Conservation (phyloP, 2,797 vertebrate species). For the Pseudochirops cupreus region DNA sequence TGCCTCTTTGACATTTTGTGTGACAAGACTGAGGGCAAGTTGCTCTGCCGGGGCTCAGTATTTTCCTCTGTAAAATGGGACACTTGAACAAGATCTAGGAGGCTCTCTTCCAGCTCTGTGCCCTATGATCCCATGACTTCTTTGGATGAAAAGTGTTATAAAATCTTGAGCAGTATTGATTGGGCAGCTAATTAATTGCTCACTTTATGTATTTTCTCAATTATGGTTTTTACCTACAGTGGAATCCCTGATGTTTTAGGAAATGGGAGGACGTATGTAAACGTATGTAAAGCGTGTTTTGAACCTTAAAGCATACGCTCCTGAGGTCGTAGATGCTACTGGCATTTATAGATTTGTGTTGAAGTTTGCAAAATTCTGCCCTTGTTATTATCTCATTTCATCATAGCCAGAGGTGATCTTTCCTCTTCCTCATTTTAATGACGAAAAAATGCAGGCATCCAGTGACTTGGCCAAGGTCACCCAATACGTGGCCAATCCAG, state of each 20-base stretch:
- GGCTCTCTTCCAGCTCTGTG: neutral
- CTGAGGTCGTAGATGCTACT: neutral
- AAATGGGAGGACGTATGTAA: neutral
- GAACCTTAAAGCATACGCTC: neutral
- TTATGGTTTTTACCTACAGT: neutral
- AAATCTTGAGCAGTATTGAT: neutral
- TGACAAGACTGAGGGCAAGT: neutral
- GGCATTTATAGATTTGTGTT: neutral
- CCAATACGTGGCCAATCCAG: neutral
- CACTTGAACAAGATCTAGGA: neutral
- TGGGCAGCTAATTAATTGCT: neutral
- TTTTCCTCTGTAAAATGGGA: neutral
- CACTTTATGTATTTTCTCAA: neutral
- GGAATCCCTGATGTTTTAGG: neutral
- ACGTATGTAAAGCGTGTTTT: neutral
- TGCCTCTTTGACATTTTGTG: neutral
- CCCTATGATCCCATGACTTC: neutral
- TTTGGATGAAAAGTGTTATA: neutral
- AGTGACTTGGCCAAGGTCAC: neutral
- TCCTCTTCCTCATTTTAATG: neutral
- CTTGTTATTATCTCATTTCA: neutral
- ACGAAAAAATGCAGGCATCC: neutral
- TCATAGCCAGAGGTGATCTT: neutral
- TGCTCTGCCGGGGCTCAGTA: neutral
- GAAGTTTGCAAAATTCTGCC: neutral